Evolutionary conservation across 2,888 invertebrate genomes (phyloP), one percentile per base, ranked within the genome.

Genomic region (Trissolcus japonicus): DNA sequence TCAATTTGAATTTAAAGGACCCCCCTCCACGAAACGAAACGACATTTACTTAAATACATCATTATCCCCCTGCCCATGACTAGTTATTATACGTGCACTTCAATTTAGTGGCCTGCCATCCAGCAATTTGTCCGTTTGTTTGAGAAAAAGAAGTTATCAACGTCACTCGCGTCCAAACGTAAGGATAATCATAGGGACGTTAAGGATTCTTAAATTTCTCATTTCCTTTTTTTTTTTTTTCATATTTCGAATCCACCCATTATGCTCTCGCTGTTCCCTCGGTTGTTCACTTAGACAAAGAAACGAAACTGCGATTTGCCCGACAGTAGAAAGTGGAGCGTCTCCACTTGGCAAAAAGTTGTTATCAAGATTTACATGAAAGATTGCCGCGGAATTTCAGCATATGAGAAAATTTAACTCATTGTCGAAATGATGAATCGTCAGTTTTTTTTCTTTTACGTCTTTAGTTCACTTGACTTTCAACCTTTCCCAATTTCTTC

Each of bases 351-450:
- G 48, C 46, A 67, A 74, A 67, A 67, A 67, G 43, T 56, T 43
- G 60, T 56, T 66, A 73, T 66, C 61, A 74, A 74, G 74, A 74
- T 74, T 67, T 74, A 67, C 74, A 62, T 74, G 56, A 51, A 67
- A 74, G 62, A 67, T 74, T 57, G 21, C 17, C 11, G 13, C 48
- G 46, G 48, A 67, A 66, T 73, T 73, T 66, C 66, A 66, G 55
- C 61, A 56, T 66, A 66, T 56, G 51, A 60, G 56, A 55, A 40
- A 66, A 73, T 61, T 61, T 16, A 61, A 56, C 59, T 29, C 61
- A 51, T 61, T 73, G 43, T 61, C 66, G 21, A 61, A 59, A 72
- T 21, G 56, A 73, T 50, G 61, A 66, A 73, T 73, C 60, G 14
- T 29, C 1, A n/a, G n/a, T n/a, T n/a, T n/a, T 55, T 68, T 66